Percentiles rank a stretch among this genome's conserved stretches.
Conservation (phyloP, 2,113 vertebrate genomes). For the Peromyscus maniculatus region DNA sequence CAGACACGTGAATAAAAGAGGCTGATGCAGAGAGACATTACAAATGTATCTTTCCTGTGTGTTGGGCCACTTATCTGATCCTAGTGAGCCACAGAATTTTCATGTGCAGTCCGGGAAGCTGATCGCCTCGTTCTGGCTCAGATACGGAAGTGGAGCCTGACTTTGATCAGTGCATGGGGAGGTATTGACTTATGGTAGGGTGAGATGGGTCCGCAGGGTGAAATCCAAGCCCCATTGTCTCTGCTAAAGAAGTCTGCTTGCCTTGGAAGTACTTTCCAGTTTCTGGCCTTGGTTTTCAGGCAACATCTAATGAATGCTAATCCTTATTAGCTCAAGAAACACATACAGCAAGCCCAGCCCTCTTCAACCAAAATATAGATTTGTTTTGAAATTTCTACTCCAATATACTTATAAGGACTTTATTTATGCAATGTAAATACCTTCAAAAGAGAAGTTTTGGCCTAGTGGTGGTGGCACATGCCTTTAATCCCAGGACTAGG, state of each 20-base stretch:
- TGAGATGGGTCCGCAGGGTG: conserved; percentile 44
- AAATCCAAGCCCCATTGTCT: conserved; percentile 15
- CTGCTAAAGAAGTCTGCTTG: not conserved
- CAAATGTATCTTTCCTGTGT: not conserved
- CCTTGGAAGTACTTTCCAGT: not conserved
- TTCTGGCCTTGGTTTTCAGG: not conserved
- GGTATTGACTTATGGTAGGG: conserved; percentile 42
- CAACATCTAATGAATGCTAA: not conserved
- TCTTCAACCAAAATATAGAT: not conserved
- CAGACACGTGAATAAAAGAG: not conserved
- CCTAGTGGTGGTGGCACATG: not conserved
- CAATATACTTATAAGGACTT: not conserved
- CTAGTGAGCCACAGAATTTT: conserved; percentile 60
- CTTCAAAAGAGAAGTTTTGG: not conserved
- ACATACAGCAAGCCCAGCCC: not conserved
- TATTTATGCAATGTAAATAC: not conserved
- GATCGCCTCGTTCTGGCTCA: conserved; percentile 58
- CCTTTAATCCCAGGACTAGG: not conserved
- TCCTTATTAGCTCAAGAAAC: not conserved
- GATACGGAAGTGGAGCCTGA: conserved; percentile 45
- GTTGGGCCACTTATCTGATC: conserved; percentile 67
- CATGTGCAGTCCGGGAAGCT: conserved; percentile 63
- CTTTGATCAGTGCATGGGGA: conserved; percentile 52
- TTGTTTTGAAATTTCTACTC: conserved; percentile 17
- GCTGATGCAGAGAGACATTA: conserved; percentile 40